These are phyloP conservation scores for Diadegma fenestrale DNA, from an alignment of 2,888 invertebrate species.

Conservation along the genomic window DNA sequence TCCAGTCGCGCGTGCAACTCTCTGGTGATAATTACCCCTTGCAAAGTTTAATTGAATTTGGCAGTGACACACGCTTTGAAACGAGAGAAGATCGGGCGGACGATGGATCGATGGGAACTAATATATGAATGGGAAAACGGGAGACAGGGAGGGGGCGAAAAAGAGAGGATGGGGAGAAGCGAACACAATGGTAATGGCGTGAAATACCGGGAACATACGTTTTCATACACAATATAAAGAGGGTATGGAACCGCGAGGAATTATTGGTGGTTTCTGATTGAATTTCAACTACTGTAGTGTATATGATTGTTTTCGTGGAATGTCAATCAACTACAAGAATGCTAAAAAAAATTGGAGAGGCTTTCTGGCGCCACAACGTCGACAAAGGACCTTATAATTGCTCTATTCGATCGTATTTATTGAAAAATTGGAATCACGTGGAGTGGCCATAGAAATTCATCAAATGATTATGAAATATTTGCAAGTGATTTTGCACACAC, in stretches of 20 bases:
- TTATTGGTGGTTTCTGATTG: conserved; percentile 61
- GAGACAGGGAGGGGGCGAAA: conserved; percentile 1
- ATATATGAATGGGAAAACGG: conserved; percentile 15
- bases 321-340: conserved; percentile 57
- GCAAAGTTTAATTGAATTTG: conserved; percentile 66
- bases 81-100: conserved; percentile 47
- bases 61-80: conserved; percentile 54
- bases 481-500: not conserved
- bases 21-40: conserved; percentile 51
- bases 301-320: conserved; percentile 16
- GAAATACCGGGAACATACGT: conserved; percentile 55
- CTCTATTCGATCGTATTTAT: conserved; percentile 24
- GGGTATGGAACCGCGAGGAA: conserved; percentile 32
- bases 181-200: conserved; percentile 24
- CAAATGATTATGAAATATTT: not conserved
- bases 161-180: not conserved
- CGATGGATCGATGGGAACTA: conserved; percentile 38
- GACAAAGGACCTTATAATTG: conserved; percentile 51
- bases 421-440: conserved; percentile 36
- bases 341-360: conserved; percentile 30
- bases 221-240: conserved; percentile 14
- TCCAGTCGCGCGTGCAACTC: conserved; percentile 34
- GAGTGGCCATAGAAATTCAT: not conserved
- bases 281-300: conserved; percentile 39
- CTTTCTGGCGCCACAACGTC: not conserved